These are phyloP conservation scores for Bemisia tabaci DNA, from an alignment of 1,140 invertebrate genomes.

Conservation along the genomic window DNA sequence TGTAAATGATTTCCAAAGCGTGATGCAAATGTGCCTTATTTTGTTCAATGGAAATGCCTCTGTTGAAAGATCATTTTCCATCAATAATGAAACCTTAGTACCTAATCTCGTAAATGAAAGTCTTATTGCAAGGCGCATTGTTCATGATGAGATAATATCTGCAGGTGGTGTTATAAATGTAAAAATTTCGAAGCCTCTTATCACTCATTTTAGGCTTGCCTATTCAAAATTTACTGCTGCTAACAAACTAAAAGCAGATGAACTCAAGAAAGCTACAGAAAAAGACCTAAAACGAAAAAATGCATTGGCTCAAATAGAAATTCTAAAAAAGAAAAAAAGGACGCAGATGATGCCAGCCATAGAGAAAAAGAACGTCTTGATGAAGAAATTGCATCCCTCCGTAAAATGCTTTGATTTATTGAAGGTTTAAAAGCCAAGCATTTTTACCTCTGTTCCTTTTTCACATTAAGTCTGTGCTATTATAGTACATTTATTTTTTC, in stretches of 20 bases:
- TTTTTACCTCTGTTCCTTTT: too few relatives aligned
- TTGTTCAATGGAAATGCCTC: background rate
- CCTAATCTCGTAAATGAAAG: background rate
- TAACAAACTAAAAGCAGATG: background rate
- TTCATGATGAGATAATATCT: background rate
- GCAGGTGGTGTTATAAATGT: background rate
- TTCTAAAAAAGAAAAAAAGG: background rate
- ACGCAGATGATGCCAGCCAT: background rate
- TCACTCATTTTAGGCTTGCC: background rate
- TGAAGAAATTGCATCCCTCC: background rate
- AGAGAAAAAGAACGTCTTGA: background rate
- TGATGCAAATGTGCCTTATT: background rate
- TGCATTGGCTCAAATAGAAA: background rate
- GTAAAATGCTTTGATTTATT: too few relatives aligned
- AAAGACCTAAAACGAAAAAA: background rate
- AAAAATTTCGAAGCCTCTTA: background rate
- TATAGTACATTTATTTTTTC: too few relatives aligned
- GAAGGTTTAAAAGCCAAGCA: too few relatives aligned
- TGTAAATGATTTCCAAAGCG: background rate
- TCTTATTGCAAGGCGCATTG: background rate
- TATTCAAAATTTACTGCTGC: background rate
- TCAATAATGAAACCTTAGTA: background rate
- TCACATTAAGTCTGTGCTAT: too few relatives aligned
- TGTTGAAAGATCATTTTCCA: background rate
- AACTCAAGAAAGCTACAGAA: background rate